phyloP scores from a whole-genome alignment of 2,888 invertebrate genomes.

The Pterostichus niger region DNA sequence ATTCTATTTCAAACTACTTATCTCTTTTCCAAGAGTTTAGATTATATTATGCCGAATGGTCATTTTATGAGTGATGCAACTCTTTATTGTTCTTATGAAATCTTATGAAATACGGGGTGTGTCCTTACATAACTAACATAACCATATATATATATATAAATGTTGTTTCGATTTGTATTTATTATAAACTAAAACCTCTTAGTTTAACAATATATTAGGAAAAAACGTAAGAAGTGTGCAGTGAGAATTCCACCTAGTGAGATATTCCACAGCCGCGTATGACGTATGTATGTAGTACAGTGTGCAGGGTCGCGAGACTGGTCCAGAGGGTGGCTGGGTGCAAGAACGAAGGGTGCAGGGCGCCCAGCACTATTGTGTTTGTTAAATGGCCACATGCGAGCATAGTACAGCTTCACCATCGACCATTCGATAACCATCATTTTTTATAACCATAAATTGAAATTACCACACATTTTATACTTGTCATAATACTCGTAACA shows the following conservation, averaged over 20 bases:
- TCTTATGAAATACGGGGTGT: no score
- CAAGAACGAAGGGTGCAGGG: conserved; percentile 18
- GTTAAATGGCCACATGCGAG: conserved; percentile 48
- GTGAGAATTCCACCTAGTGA: not conserved
- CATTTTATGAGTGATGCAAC: no score
- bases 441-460: conserved; percentile 11
- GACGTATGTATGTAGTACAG: conserved; percentile 15
- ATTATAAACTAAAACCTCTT: no score
- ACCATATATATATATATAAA: no score
- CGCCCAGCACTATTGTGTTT: conserved; percentile 24
- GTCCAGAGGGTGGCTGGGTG: conserved; percentile 26
- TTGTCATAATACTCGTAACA: conserved; percentile 7
- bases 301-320: conserved; percentile 12
- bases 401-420: not conserved
- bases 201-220: no score
- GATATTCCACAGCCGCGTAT: not conserved
- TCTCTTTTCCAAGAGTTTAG: no score
- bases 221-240: no score
- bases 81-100: no score
- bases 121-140: no score
- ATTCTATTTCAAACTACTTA: no score
- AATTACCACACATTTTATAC: conserved; percentile 18
- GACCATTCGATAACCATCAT: conserved; percentile 2
- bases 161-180: no score
- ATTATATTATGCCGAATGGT: no score